Base-by-base conservation (phyloP, 2,797 vertebrate species). In the Sparus aurata region DNA sequence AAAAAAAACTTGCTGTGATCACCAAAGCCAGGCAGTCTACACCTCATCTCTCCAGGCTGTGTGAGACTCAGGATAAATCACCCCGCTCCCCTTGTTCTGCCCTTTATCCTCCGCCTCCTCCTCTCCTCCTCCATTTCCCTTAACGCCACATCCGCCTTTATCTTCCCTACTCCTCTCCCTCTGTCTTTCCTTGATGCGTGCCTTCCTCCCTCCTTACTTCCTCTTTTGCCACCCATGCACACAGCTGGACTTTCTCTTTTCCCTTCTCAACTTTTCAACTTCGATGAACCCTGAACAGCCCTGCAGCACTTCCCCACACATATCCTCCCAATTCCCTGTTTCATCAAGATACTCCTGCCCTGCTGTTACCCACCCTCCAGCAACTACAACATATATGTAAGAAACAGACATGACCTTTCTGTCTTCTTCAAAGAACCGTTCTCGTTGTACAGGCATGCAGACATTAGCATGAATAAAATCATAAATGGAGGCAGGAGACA, bases 241-340 rank as follows among this genome's bases (percentile, higher is more conserved):
- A 60, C 30, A 10, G 46, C 45, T 38, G 38, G 38, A 11, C 38
- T 38, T 38, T 38, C 38, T 38, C 10, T 10, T 38, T 11, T 38
- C 10, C 38, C 38, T 11, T 79, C 41, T 87, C 69, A 85, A 83
- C 79, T 77, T 72, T 61, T 84, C 43, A 82, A 80, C 85, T 80
- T 65, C 55, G 5, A 41, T 55, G 11, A 77, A 69, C 61, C 71
- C 17, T 4, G 6, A 50, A 46, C 47, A 65, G 16, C 64, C 27
- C 41, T 18, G 11, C 27, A 20, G 20, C 68, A 22, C 70, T 57
- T 69, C 61, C 62, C 38, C 20, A 15, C 4, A 30, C 46, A 58
- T 23, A 68, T 3, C 6, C 25, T 25, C 66, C 45, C 17, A 38
- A 69, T 20, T 12, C 45, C 58, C 30, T 75, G 69, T 76, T 76